Evolutionary conservation across 2,888 invertebrate species (phyloP).

Genomic region (Azorinus chamasolen): DNA sequence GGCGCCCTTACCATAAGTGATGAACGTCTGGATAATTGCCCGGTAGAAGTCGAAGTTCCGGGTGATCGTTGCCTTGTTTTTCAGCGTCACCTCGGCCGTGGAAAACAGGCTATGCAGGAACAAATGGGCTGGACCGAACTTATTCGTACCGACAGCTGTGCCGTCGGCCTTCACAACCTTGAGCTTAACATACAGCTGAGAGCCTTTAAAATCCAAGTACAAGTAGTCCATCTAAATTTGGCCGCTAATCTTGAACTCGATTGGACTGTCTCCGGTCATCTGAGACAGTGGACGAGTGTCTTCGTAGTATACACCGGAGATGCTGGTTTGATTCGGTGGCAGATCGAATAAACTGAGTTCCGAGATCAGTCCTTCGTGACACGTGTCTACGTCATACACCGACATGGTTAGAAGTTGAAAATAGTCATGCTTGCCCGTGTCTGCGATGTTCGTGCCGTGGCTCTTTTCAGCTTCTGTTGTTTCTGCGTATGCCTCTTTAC

Average conservation of each 20-base stretch:
- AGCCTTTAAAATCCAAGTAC: slow-evolving; percentile 31
- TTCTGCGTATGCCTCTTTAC: too few relatives aligned
- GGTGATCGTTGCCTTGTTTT: slow-evolving; percentile 11
- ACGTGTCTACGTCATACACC: slow-evolving; percentile 22
- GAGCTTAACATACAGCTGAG: slow-evolving; percentile 25
- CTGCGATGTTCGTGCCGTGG: background rate
- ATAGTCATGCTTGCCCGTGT: background rate
- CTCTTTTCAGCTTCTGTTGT: too few relatives aligned
- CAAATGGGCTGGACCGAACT: slow-evolving; percentile 19
- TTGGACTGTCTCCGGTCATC: slow-evolving; percentile 26
- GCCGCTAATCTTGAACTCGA: slow-evolving; percentile 36
- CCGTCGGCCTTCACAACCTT: slow-evolving; percentile 25
- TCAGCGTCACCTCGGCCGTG: slow-evolving; percentile 25
- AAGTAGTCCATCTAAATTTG: slow-evolving; percentile 40
- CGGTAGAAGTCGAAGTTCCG: slow-evolving; percentile 9
- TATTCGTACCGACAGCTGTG: slow-evolving; percentile 1
- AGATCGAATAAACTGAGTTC: slow-evolving; percentile 39
- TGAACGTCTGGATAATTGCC: slow-evolving; percentile 8
- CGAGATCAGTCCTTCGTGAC: slow-evolving; percentile 33
- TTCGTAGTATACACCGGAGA: slow-evolving; percentile 22
- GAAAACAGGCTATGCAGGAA: slow-evolving; percentile 24
- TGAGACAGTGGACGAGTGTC: slow-evolving; percentile 35
- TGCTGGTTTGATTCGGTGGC: slow-evolving; percentile 26
- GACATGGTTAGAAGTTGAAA: slow-evolving; percentile 17
- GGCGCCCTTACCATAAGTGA: slow-evolving; percentile 24